Conservation (phyloP, 2,888 invertebrate species). For the Venustoraphidia nigricollis region DNA sequence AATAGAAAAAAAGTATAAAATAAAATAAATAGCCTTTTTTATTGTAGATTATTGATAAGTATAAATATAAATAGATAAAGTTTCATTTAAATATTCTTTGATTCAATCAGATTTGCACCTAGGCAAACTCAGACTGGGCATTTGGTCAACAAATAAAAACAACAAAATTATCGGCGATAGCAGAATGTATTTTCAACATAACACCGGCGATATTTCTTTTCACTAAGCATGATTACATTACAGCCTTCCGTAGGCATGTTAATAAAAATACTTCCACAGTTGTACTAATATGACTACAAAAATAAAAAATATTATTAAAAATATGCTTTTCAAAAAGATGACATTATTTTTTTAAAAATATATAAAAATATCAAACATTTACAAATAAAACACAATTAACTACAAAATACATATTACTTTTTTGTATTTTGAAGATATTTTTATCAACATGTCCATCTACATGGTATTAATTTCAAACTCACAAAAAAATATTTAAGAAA, state of each 20-base stretch:
- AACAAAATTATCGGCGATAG: slow-evolving; percentile 8
- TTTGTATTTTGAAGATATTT: neutral
- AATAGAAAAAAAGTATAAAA: no score
- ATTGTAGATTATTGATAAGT: no score
- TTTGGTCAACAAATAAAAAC: neutral
- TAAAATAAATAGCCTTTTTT: no score
- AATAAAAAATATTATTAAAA: neutral
- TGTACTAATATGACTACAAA: slow-evolving; percentile 4
- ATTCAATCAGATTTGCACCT: no score
- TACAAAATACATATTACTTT: neutral
- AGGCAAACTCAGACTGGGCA: no score
- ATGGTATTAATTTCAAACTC: neutral
- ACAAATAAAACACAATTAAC: neutral
- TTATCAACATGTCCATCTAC: neutral
- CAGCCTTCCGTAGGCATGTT: slow-evolving; percentile 25
- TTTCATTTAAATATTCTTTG: no score
- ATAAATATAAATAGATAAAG: no score
- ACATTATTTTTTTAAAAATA: neutral
- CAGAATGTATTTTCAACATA: slow-evolving; percentile 9
- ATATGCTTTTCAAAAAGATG: neutral
- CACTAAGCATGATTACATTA: slow-evolving; percentile 30
- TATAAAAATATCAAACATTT: neutral
- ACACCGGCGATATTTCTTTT: slow-evolving; percentile 15
- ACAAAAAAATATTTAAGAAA: neutral
- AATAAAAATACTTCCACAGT: slow-evolving; percentile 6